Conservation (phyloP, 1,140 invertebrate genomes). For the Teleopsis dalmanni region DNA sequence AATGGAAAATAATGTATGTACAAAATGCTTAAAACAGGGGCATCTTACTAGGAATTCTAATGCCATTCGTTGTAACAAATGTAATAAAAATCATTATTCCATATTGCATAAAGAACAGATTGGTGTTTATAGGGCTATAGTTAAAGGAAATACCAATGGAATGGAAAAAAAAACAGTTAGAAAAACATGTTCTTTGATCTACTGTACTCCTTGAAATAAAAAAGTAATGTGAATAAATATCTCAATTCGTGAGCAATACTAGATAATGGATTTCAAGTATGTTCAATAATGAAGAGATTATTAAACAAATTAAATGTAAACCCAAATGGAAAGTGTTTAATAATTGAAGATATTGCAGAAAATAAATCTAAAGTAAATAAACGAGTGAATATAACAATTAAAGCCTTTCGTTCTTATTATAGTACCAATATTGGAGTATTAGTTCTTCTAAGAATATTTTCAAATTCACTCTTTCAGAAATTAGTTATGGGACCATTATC, state of each 20-base stretch:
- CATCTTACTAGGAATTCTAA: not conserved
- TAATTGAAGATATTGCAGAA: slow-evolving; percentile 3
- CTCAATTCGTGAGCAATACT: slow-evolving; percentile 6
- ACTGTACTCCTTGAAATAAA: not conserved
- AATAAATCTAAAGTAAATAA: not conserved
- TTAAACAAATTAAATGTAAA: slow-evolving; percentile 11
- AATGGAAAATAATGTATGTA: not conserved
- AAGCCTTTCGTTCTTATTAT: not conserved
- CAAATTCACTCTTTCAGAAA: not conserved
- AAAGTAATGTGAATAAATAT: not conserved
- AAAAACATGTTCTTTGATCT: not conserved
- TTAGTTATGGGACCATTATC: slow-evolving; percentile 5
- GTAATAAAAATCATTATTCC: not conserved
- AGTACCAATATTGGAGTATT: slow-evolving; percentile 1
- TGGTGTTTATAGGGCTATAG: not conserved
- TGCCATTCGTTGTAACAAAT: not conserved
- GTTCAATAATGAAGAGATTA: slow-evolving; percentile 11
- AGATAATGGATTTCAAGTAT: slow-evolving; percentile 7
- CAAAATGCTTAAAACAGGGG: not conserved
- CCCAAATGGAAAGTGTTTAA: not conserved
- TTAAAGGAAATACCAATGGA: not conserved
- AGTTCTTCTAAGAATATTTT: not conserved
- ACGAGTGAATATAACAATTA: slow-evolving; percentile 3
- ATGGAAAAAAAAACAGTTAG: not conserved
- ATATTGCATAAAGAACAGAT: not conserved